Evolutionary conservation across 2,797 vertebrate genomes (phyloP).

Genomic region (Stomatorhinus walkeri): DNA sequence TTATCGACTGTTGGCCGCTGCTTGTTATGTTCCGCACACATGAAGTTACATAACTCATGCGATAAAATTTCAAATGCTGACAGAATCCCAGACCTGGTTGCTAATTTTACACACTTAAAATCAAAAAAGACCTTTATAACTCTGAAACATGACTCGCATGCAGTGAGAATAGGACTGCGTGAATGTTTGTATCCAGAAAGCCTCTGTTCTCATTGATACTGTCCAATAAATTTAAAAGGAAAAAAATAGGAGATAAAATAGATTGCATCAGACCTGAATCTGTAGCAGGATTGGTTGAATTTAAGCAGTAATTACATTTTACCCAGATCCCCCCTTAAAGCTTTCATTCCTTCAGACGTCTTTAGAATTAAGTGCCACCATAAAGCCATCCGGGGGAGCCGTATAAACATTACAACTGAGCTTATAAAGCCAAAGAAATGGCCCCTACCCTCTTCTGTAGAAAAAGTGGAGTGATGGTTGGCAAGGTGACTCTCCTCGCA

Average conservation of each 20-base stretch:
- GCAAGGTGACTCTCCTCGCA: slow-evolving; percentile 83
- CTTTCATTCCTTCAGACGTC: neutral
- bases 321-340: neutral
- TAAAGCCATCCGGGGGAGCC: neutral
- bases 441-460: slow-evolving; percentile 75
- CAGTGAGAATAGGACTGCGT: neutral
- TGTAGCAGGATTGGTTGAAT: neutral
- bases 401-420: neutral
- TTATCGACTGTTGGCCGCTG: neutral
- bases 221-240: neutral
- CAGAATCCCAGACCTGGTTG: neutral
- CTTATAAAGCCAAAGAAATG: neutral
- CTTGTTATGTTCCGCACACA: neutral
- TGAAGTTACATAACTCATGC: neutral
- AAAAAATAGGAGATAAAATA: neutral
- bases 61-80: slow-evolving; percentile 11
- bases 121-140: neutral
- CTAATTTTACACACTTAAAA: slow-evolving; percentile 18
- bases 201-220: neutral
- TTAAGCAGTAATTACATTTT: neutral
- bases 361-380: slow-evolving; percentile 2
- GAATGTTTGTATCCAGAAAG: slow-evolving; percentile 8
- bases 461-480: slow-evolving; percentile 78
- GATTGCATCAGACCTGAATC: neutral
- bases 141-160: neutral